Base-by-base conservation (phyloP, 2,888 invertebrate species). In the Agonopterix subpropinquella region DNA sequence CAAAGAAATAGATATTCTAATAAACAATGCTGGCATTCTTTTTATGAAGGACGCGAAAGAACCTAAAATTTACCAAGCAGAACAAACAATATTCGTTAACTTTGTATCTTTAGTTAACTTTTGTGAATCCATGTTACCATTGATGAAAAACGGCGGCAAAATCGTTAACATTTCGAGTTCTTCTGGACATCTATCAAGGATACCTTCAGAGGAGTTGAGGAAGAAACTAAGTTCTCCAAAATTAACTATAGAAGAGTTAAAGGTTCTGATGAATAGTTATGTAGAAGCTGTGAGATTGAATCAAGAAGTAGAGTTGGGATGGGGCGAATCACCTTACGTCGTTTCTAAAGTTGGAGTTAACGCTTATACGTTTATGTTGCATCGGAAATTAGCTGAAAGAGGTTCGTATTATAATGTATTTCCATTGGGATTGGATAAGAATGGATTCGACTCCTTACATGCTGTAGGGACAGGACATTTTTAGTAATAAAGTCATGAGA, bases 91-190 rank as follows among this genome's bases (percentile, higher is more conserved):
- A n/a, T 44, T 53, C 1, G 73, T 85, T 0, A 88, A 88, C 53
- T 85, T 84, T 53, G 69, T 65, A 11, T 67, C 83, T 4, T 57
- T 82, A 36, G 79, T 83, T 0, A 69, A 77, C 53, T 82, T 87
- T 51, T 80, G 93, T 53, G 89, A 92, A 55, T 77, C 85, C 0
- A 74, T 96, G 41, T 91, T 95, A 70, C 94, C 95, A 8, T 66
- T 94, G 8, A 71, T 96, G 9, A 84, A 85, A 53, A 75, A 90
- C 41, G 91, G 92, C 63, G 93, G 92, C 1, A 90, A 90, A 57
- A 93, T 96, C 35, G 91, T 95, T 0, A 94, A 95, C 62, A 77
- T 96, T 1, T 93, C 94, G 0, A 95, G 95, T 71, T 91, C 91
- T 2, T 89, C 89, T 1, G 94, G 94, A 0, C 92, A 92, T 62